Base-by-base conservation (phyloP, 2,888 invertebrate species). In the Callosobruchus maculatus region DNA sequence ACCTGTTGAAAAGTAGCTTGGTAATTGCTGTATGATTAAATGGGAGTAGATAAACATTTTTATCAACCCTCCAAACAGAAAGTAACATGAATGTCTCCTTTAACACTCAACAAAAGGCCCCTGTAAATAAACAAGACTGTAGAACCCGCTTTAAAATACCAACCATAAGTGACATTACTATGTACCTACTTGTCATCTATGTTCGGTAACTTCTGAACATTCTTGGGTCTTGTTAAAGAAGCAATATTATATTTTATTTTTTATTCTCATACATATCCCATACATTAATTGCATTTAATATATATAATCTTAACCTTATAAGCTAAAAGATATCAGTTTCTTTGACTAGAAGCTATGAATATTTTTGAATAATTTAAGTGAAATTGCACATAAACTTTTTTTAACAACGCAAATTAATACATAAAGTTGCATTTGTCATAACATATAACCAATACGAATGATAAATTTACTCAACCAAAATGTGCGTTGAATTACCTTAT, bases 221-320 rank as follows among this genome's bases (percentile, higher is more conserved):
- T 26, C 3, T 26, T 7, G 13, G 49, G 49, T 49, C 49, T 13
- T 13, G 13, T 49, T 49, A 49, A 13, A 49, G 49, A 13, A 7
- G 18, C 7, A 13, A 18, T 13, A 18, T 49, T 69, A 74, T 74
- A 74, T 76, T 76, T 77, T 83, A 81, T 85, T 84, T 85, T 83
- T 85, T 85, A 83, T 84, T 88, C 86, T 87, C 88, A 87, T 88
- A 88, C 88, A 88, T 88, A 87, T 88, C 88, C 88, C 88, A 87
- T 88, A 88, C 88, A 88, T 86, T 86, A 86, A 85, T 79, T 87
- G 86, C 86, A 84, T 84, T 85, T 87, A 84, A 85, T 87, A 87
- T 86, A 86, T 85, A 86, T 85, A 83, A 21, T 80, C 84, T 80
- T 77, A 86, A 86, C 85, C 86, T 85, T 86, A 83, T 84, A 86